Evolutionary conservation across 2,113 vertebrate species (phyloP).

Genomic region (Ciconia boyciana): DNA sequence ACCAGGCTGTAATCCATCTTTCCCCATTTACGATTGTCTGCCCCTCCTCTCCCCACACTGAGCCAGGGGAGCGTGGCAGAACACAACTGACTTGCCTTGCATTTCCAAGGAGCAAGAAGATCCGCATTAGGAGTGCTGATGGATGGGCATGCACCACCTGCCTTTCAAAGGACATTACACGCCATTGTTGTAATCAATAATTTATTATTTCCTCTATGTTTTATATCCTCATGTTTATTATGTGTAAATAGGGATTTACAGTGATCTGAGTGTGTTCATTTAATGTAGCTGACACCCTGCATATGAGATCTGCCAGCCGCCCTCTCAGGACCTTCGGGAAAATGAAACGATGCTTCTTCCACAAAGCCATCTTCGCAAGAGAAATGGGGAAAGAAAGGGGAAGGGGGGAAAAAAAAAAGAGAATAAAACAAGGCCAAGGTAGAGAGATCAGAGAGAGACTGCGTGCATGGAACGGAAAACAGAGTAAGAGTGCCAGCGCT

Average conservation of each 20-base stretch:
- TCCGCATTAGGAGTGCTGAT: fast-evolving
- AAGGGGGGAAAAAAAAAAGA: neutral
- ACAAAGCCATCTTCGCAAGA: neutral
- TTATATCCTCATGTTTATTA: conserved; percentile 44
- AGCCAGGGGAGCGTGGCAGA: neutral
- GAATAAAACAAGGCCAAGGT: conserved; percentile 5
- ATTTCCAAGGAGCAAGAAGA: neutral
- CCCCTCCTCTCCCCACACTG: neutral
- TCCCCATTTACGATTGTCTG: neutral
- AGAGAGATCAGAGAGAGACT: conserved; percentile 1
- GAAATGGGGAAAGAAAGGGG: neutral
- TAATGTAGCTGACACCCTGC: conserved; percentile 43
- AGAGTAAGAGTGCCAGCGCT: neutral
- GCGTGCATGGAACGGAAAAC: neutral
- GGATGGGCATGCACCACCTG: neutral
- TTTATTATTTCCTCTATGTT: conserved; percentile 24
- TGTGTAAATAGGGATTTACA: conserved; percentile 70
- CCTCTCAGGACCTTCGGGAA: neutral
- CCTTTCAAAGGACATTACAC: conserved; percentile 33
- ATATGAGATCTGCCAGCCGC: neutral
- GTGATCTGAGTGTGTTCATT: conserved; percentile 29
- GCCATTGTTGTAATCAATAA: conserved; percentile 62
- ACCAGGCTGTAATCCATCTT: neutral
- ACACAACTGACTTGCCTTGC: neutral
- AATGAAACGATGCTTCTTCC: neutral